Evolutionary conservation across 2,113 vertebrate genomes (phyloP), one percentile per base, ranked within the genome.

Genomic region (Progne subis): DNA sequence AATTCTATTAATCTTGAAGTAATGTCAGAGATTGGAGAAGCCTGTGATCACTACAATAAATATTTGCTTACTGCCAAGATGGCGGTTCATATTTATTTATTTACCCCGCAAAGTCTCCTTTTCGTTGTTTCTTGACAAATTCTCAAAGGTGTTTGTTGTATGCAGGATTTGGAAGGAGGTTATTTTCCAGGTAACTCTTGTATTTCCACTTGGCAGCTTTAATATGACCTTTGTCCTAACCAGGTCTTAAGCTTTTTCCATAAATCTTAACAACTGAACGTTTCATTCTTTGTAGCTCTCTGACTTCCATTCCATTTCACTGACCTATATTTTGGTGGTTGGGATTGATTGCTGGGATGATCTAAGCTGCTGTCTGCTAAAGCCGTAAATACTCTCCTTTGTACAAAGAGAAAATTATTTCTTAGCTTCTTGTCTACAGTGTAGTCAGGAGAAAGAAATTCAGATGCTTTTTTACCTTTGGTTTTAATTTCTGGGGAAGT

Each of bases 301-400:
- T 88, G 56, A 90, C 88, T 95, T 94, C 60, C 47, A 74, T 63
- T 94, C 69, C 4, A 4, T 94, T 95, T 93, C 74, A 41, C 52
- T 61, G 46, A 92, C 97, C 95, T 97, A 97, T 79, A 92, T 95
- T 97, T 86, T 92, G 59, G 88, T 88, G 32, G 43, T 91, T 89
- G 87, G 60, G 94, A 86, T 76, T 91, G 94, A 96, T 95, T 85
- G 72, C 84, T 59, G 61, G 77, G 76, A 77, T 91, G 84, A 89
- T 91, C 64, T 71, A 93, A 92, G 50, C 74, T 88, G 50, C 91
- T 94, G 44, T 70, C 84, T 94, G 23, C 77, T 96, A 56, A 95
- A 83, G 86, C 71, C n/a, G 44, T 49, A 93, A 78, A 65, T 86
- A 76, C 63, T 80, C 18, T 71, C 12, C n/a, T 81, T 95, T 72